Base-by-base conservation (phyloP, 2,888 invertebrate species). In the Trilocha varians region DNA sequence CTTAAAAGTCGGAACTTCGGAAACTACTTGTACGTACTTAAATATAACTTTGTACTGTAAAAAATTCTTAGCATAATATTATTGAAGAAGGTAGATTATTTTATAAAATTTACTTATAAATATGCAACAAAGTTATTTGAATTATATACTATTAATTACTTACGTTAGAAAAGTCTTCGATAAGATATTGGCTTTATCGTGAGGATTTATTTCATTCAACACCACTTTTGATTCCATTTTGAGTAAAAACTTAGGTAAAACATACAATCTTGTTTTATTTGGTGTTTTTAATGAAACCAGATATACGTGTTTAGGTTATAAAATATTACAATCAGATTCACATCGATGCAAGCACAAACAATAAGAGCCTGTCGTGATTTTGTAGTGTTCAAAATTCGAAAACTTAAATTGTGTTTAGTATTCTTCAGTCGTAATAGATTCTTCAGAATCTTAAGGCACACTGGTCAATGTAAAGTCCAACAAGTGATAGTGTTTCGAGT, bases 161-260 rank as follows among this genome's bases (percentile, higher is more conserved):
- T 70, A 91, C 91, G 88, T 88, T 61, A 90, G 87, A 58, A 90
- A 76, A 49, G 89, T 66, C 72, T 85, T 89, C 8, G 90, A 89
- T 15, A 90, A 44, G 36, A 87, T 59, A 67, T 89, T 91, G 0
- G 90, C 88, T 40, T 72, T 79, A 32, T 84, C 79, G 53, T 88
- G 84, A 1, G 91, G 91, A 69, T 89, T 91, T 42, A 88, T 88
- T 55, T 89, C 88, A 43, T 88, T 84, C 49, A 88, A 76, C 55
- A 87, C 87, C 48, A 87, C 88, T 62, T 87, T 89, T 38, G 88
- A 87, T 63, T 91, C 90, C 91, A 91, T 91, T 44, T 42, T 45
- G 13, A 25, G 13, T 17, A 6, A 14, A 32, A 33, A 13, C 33
- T 41, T 33, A 34, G 16, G 37, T 34, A 25, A 25, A 25, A 25